phyloP scores from a whole-genome alignment of 2,113 vertebrate genomes.

The Poecile atricapillus region DNA sequence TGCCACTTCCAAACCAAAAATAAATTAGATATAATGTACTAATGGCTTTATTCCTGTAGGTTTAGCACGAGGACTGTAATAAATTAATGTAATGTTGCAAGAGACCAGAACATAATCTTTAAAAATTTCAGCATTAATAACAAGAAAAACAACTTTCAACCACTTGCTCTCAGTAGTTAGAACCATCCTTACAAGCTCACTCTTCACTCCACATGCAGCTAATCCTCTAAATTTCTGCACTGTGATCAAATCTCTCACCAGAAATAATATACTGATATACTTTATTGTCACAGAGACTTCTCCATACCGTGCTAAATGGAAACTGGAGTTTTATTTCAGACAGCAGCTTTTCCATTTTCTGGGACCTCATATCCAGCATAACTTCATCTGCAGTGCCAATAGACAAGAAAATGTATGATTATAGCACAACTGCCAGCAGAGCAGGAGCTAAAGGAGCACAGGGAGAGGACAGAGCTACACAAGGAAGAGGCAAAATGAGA shows the following conservation, averaged over 20 bases:
- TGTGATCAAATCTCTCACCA: background rate
- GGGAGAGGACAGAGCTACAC: background rate
- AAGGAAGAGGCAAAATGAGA: background rate
- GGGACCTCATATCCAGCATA: slow-evolving; percentile 46
- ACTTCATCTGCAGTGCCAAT: slow-evolving; percentile 52
- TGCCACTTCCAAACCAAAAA: background rate
- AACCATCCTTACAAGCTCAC: background rate
- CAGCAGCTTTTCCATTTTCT: slow-evolving; percentile 32
- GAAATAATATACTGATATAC: background rate
- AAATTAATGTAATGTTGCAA: background rate
- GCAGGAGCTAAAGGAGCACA: background rate
- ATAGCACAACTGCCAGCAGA: background rate
- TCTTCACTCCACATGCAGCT: background rate
- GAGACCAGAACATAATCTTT: background rate
- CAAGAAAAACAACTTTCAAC: background rate
- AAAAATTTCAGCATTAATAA: background rate
- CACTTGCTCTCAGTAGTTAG: background rate
- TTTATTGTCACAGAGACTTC: background rate
- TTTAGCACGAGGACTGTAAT: background rate
- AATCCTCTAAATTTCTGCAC: background rate
- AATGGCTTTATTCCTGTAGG: background rate
- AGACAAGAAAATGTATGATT: background rate
- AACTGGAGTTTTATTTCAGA: slow-evolving; percentile 62
- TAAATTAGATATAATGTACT: background rate
- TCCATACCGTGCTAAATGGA: slow-evolving; percentile 65